A percentile compares a stretch with the other conserved stretches of the same genome.
Evolutionary conservation across 2,888 invertebrate species (phyloP).

Genomic region (Fragum fragum): DNA sequence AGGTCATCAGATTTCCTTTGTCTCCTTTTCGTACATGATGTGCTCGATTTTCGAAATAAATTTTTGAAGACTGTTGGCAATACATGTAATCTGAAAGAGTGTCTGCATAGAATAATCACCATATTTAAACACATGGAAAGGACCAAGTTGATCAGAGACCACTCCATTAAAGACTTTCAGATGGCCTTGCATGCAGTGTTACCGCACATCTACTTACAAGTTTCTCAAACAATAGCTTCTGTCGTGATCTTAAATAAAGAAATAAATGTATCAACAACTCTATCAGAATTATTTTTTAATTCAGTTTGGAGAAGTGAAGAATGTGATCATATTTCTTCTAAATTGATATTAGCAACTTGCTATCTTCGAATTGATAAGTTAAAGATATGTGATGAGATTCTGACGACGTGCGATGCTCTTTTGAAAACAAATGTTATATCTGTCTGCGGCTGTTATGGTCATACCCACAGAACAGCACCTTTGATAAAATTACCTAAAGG

Average conservation of each 20-base stretch:
- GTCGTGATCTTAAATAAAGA: background rate
- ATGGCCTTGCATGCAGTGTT: background rate
- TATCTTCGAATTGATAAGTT: background rate
- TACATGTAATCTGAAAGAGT: background rate
- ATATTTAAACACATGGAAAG: background rate
- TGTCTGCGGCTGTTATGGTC: background rate
- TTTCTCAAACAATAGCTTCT: background rate
- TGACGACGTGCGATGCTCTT: background rate
- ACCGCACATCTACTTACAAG: background rate
- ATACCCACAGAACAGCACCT: background rate
- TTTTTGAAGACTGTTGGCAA: background rate
- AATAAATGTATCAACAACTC: background rate
- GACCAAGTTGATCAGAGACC: background rate
- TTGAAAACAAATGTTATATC: background rate
- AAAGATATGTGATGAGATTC: background rate
- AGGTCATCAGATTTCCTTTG: background rate
- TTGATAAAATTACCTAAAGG: background rate
- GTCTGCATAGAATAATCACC: background rate
- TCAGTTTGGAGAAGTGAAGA: background rate
- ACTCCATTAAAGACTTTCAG: background rate
- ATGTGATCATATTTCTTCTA: background rate
- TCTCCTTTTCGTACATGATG: background rate
- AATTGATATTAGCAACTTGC: background rate
- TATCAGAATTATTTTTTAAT: background rate
- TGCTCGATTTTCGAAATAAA: background rate